Evolutionary conservation across 2,113 vertebrate genomes (phyloP).

Genomic region (Cyprinodon tularosa): DNA sequence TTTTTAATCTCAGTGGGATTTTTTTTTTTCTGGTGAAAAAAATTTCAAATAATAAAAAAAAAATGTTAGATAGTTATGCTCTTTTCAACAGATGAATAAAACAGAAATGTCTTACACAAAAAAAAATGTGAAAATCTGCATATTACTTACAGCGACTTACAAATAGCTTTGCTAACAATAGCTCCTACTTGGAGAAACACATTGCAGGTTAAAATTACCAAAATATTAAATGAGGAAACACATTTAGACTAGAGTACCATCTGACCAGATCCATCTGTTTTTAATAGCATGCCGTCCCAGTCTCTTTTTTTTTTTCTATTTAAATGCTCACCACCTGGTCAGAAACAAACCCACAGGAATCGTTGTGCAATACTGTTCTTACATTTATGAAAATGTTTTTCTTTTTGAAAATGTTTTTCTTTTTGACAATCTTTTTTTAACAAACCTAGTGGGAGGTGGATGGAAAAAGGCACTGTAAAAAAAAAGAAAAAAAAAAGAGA

Average conservation of each 20-base stretch:
- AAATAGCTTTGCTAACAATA: neutral
- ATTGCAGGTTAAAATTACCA: too few relatives aligned
- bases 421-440: slow-evolving; percentile 1
- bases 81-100: too few relatives aligned
- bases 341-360: neutral
- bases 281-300: neutral
- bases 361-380: neutral
- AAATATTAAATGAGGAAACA: neutral
- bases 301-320: neutral
- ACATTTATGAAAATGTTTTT: neutral
- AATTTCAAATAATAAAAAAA: too few relatives aligned
- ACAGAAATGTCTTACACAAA: too few relatives aligned
- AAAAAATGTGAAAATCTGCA: neutral
- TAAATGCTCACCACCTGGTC: neutral
- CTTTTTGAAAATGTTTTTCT: neutral
- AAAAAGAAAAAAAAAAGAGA: slow-evolving; percentile 9
- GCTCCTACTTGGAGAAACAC: neutral
- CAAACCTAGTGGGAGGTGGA: slow-evolving; percentile 3
- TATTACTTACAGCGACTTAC: neutral
- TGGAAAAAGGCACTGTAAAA: slow-evolving; percentile 2
- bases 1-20: too few relatives aligned
- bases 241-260: neutral
- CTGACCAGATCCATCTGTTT: neutral
- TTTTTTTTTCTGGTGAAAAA: too few relatives aligned
- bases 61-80: too few relatives aligned